These are phyloP conservation scores for Varanus salvator DNA, from an alignment of 2,113 vertebrate species.

Conservation along the genomic window DNA sequence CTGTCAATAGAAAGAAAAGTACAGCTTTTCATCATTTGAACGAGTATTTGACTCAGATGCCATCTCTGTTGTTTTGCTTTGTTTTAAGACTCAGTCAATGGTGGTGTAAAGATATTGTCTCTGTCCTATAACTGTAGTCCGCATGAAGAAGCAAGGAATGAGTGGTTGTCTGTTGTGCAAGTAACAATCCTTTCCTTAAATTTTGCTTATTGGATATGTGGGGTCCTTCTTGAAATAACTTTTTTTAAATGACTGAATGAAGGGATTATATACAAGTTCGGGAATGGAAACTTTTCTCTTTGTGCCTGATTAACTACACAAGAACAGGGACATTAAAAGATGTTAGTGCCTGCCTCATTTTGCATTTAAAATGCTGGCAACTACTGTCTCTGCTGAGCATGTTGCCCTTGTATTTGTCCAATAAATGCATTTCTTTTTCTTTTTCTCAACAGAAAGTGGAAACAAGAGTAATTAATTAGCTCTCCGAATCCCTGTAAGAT, in stretches of 20 bases:
- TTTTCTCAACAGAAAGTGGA: background rate
- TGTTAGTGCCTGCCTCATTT: background rate
- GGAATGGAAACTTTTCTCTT: background rate
- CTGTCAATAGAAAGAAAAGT: background rate
- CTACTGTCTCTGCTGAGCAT: background rate
- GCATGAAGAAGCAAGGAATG: slow-evolving; percentile 23
- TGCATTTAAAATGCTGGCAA: background rate
- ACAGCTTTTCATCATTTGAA: slow-evolving; percentile 20
- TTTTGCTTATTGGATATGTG: background rate
- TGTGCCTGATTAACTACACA: background rate
- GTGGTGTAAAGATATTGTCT: background rate
- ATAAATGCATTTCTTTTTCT: background rate
- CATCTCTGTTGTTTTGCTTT: background rate
- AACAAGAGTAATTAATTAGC: background rate
- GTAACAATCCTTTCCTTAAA: background rate
- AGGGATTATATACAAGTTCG: background rate
- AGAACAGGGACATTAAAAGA: background rate
- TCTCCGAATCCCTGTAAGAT: background rate
- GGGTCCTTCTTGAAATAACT: slow-evolving; percentile 18
- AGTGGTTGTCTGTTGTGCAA: background rate
- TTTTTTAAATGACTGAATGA: background rate
- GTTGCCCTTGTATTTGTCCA: background rate
- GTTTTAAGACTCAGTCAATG: background rate
- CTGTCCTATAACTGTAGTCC: background rate
- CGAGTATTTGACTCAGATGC: slow-evolving; percentile 17